phyloP scores from a whole-genome alignment of 2,888 invertebrate genomes.

The Andrena haemorrhoa region DNA sequence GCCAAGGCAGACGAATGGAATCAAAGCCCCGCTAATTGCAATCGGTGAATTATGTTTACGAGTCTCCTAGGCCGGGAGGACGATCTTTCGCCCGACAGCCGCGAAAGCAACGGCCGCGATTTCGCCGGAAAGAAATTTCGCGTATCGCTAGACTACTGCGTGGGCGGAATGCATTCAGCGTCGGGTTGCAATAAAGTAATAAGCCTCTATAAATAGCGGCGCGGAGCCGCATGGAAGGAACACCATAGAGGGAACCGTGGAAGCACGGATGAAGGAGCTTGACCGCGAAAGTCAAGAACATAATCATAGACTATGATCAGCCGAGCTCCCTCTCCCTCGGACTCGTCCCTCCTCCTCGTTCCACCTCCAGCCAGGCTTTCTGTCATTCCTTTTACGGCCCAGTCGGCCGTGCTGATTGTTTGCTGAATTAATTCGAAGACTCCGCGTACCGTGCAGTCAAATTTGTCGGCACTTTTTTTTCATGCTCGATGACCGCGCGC shows the following conservation, averaged over 20 bases:
- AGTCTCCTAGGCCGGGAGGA: background rate
- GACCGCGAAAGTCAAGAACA: slow-evolving; percentile 81
- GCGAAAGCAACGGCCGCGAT: background rate
- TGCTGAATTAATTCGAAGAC: slow-evolving; percentile 43
- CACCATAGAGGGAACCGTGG: slow-evolving; percentile 70
- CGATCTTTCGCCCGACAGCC: background rate
- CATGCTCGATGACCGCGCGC: background rate
- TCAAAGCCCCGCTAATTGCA: slow-evolving; percentile 6
- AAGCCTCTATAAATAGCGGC: slow-evolving; percentile 81
- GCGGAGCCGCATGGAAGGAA: slow-evolving; percentile 66
- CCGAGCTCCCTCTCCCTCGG: slow-evolving; percentile 35
- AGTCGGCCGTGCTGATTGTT: slow-evolving; percentile 43
- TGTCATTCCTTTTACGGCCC: slow-evolving; percentile 50
- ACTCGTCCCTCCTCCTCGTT: slow-evolving; percentile 46
- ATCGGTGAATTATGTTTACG: background rate
- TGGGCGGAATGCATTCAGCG: slow-evolving; percentile 76
- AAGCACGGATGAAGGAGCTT: slow-evolving; percentile 76
- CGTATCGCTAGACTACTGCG: slow-evolving; percentile 58
- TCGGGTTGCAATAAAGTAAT: slow-evolving; percentile 81
- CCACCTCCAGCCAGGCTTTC: slow-evolving; percentile 26
- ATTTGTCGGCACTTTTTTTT: slow-evolving; percentile 16
- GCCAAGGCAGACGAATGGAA: background rate
- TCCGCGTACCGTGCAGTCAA: background rate
- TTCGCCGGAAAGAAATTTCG: slow-evolving; percentile 35
- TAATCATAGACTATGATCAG: slow-evolving; percentile 80